Conservation (phyloP, 2,888 invertebrate genomes). For the Coecobrya sp. region DNA sequence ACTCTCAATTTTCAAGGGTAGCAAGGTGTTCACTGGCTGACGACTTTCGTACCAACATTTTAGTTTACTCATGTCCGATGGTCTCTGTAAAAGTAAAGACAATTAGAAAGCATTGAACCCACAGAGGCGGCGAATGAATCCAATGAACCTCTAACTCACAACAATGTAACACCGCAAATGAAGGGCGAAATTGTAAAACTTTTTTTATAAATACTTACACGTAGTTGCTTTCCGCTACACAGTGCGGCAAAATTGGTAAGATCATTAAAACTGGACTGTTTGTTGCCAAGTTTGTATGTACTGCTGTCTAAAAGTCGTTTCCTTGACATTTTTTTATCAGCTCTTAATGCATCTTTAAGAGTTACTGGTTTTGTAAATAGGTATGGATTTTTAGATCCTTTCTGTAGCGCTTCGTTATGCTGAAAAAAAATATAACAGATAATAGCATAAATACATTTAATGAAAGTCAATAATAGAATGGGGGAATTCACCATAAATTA, state of each 20-base stretch:
- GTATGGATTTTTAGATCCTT: constrained; percentile 67
- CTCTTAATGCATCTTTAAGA: constrained; percentile 18
- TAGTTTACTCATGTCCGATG: constrained; percentile 74
- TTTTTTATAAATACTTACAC: constrained; percentile 51
- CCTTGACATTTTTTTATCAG: background rate
- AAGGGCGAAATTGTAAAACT: too few relatives aligned
- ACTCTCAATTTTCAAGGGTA: constrained; percentile 87
- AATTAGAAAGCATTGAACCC: constrained; percentile 4
- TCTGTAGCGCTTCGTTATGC: constrained; percentile 84
- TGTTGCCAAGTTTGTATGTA: constrained; percentile 67
- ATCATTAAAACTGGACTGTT: constrained; percentile 86
- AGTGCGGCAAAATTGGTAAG: constrained; percentile 87
- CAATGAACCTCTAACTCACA: too few relatives aligned
- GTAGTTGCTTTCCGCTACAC: constrained; percentile 87
- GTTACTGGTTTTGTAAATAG: constrained; percentile 68
- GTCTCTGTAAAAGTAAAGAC: constrained; percentile 3
- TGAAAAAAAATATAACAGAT: constrained; percentile 48
- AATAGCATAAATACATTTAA: background rate
- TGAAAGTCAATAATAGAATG: background rate
- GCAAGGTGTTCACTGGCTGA: constrained; percentile 85
- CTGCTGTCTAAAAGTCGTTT: constrained; percentile 60
- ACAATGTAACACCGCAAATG: too few relatives aligned
- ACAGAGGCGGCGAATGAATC: too few relatives aligned
- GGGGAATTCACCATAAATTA: too few relatives aligned
- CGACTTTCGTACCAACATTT: constrained; percentile 86